A percentile compares a stretch with the other conserved stretches of the same genome.
phyloP scores from a whole-genome alignment of 2,888 invertebrate genomes.

The Rhagonycha lutea region DNA sequence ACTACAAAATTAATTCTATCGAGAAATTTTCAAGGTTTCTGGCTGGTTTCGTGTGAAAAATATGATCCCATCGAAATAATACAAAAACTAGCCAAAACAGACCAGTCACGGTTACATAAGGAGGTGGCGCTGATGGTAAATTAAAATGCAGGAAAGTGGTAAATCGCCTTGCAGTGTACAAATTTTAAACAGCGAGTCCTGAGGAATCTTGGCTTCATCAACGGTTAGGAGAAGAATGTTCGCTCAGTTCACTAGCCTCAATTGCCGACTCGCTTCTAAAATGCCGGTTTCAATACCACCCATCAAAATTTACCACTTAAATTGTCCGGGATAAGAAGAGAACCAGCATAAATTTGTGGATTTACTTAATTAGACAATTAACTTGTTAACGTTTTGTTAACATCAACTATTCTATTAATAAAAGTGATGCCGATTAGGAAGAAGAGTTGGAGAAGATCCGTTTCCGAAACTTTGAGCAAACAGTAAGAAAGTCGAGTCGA shows the following conservation, averaged over 20 bases:
- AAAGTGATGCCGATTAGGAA: neutral
- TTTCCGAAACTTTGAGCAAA: neutral
- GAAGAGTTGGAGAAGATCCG: neutral
- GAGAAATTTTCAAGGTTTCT: neutral
- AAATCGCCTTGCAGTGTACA: slow-evolving; percentile 4
- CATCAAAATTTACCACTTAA: neutral
- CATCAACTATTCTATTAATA: neutral
- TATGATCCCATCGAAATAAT: neutral
- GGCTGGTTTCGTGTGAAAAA: neutral
- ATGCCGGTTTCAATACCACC: slow-evolving; percentile 9
- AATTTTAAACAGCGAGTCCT: slow-evolving; percentile 1
- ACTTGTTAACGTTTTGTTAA: neutral
- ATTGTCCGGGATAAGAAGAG: neutral
- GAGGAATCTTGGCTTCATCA: slow-evolving; percentile 6
- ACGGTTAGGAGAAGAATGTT: slow-evolving; percentile 1
- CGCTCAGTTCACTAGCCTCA: slow-evolving; percentile 15
- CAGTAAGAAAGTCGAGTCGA: neutral
- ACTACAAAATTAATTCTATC: neutral
- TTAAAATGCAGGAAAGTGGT: slow-evolving; percentile 19
- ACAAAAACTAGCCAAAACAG: neutral
- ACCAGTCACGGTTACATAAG: slow-evolving; percentile 6
- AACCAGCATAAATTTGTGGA: slow-evolving; percentile 13
- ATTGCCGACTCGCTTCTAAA: slow-evolving; percentile 7
- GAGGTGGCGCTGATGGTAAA: slow-evolving; percentile 11
- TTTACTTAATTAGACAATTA: neutral